Percentiles rank a stretch among this genome's conserved stretches.
phyloP scores from a whole-genome alignment of 2,797 vertebrate species.

The Cryptoprocta ferox region DNA sequence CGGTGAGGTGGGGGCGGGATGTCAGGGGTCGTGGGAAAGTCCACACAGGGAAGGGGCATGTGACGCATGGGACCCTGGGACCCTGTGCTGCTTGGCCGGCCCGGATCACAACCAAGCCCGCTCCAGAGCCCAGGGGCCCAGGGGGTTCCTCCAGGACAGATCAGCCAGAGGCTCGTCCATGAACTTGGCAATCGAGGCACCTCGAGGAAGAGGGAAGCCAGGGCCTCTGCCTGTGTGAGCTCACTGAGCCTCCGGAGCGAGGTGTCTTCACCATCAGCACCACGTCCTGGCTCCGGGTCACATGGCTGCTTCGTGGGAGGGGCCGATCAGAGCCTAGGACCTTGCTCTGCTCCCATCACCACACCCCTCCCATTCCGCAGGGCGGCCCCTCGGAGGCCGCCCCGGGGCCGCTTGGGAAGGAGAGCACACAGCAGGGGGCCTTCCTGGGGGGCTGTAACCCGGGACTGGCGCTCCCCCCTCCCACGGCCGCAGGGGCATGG shows the following conservation, averaged over 20 bases:
- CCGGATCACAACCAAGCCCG: fast-evolving
- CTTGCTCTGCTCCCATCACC: too few relatives aligned
- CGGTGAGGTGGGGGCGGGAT: fast-evolving
- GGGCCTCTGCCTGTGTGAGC: neutral
- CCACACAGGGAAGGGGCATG: fast-evolving
- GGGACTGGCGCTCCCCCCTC: fast-evolving
- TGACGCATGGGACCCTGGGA: neutral
- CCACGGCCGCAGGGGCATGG: fast-evolving
- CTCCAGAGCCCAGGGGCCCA: neutral
- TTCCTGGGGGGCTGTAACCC: neutral
- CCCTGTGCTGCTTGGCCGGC: neutral
- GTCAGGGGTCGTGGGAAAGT: neutral
- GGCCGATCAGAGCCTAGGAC: neutral
- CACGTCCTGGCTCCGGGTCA: fast-evolving
- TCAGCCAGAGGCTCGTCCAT: fast-evolving
- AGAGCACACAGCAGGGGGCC: neutral
- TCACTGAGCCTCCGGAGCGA: neutral
- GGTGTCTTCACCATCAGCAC: fast-evolving
- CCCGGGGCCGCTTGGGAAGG: too few relatives aligned
- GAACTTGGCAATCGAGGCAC: too few relatives aligned
- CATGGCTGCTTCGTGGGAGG: fast-evolving
- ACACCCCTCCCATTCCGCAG: too few relatives aligned
- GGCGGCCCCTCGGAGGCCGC: too few relatives aligned
- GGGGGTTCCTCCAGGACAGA: fast-evolving
- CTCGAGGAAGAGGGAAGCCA: fast-evolving